Conservation (phyloP, 2,888 invertebrate genomes). For the Mesorhabditis sp. region DNA sequence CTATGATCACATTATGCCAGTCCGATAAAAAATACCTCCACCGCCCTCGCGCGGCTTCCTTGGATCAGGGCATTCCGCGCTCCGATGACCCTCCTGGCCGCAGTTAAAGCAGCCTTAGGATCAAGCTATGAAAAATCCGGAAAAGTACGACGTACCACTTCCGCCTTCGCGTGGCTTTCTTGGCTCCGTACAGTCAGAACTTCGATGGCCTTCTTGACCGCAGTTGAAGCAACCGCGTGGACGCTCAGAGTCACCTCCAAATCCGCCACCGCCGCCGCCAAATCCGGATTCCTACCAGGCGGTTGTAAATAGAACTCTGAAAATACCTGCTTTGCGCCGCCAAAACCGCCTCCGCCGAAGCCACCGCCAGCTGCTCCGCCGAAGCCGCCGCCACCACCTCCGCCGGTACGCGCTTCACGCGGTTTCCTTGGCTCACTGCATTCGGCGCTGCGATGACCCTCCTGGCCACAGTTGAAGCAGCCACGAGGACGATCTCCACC, state of each 20-base stretch:
- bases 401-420: background rate
- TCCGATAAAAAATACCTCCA: background rate
- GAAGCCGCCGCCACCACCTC: conserved; percentile 5
- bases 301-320: too few species aligned
- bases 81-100: conserved; percentile 17
- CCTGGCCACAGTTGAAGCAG: conserved; percentile 12
- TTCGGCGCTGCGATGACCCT: conserved; percentile 7
- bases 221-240: conserved; percentile 26
- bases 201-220: conserved; percentile 22
- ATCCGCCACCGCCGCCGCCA: background rate
- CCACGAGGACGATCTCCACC: background rate
- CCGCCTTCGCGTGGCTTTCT: conserved; percentile 18
- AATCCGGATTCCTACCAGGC: background rate
- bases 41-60: conserved; percentile 15
- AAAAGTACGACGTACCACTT: conserved; percentile 4
- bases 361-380: background rate
- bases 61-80: conserved; percentile 26
- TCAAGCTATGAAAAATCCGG: too few species aligned
- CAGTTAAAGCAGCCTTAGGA: too few species aligned
- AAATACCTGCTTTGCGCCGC: background rate
- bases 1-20: background rate
- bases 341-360: background rate
- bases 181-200: conserved; percentile 24
- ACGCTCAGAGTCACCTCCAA: conserved; percentile 13
- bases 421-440: conserved; percentile 7